Percentiles rank a stretch among this genome's conserved stretches.
Evolutionary conservation across 2,113 vertebrate species (phyloP).

Genomic region (Theristicus caerulescens): DNA sequence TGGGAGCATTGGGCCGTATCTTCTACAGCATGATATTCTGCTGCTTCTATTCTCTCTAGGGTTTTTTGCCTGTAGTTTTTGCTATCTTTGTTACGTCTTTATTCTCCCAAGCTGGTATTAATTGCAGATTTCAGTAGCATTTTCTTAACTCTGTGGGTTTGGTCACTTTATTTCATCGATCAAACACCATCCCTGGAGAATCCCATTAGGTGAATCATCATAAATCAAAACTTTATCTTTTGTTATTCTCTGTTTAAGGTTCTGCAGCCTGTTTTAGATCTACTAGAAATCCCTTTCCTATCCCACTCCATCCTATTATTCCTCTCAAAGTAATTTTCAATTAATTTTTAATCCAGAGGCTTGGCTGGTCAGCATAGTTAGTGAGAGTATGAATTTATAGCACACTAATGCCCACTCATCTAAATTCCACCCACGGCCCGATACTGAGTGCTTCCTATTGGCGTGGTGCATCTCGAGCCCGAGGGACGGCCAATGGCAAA

Average conservation of each 20-base stretch:
- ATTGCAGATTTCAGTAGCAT: neutral
- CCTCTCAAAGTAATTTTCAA: neutral
- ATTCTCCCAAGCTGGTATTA: neutral
- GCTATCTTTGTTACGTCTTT: neutral
- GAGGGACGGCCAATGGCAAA: neutral
- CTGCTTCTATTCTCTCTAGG: neutral
- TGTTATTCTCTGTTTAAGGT: neutral
- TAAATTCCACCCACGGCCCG: accelerated
- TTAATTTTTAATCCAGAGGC: neutral
- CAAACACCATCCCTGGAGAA: neutral
- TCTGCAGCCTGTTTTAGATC: neutral
- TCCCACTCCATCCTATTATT: neutral
- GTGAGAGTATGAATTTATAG: neutral
- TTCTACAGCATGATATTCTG: neutral
- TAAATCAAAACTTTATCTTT: neutral
- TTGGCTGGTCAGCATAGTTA: neutral
- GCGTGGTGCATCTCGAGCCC: accelerated
- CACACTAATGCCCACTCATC: neutral
- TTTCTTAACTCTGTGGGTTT: neutral
- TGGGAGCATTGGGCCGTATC: neutral
- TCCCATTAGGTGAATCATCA: neutral
- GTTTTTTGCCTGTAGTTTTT: neutral
- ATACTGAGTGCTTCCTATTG: neutral
- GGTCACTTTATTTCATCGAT: neutral
- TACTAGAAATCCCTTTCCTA: neutral